Evolutionary conservation across 2,888 invertebrate species (phyloP).

Genomic region (Andrena camellia): DNA sequence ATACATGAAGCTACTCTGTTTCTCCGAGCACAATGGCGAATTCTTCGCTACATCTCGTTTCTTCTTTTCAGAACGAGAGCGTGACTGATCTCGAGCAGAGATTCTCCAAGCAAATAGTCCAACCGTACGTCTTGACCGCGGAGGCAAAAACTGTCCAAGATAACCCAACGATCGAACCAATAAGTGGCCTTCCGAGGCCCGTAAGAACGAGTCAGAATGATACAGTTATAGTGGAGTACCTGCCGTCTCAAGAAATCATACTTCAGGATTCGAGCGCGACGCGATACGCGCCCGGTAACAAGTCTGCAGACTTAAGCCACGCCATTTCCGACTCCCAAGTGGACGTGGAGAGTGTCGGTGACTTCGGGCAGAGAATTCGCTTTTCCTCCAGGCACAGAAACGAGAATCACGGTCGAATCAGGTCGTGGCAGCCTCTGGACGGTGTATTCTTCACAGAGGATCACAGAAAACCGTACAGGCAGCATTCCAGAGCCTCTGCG

Average conservation of each 20-base stretch:
- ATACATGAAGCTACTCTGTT: not conserved
- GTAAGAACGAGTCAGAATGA: slow-evolving; percentile 31
- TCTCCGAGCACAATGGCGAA: not conserved
- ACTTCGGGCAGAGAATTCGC: slow-evolving; percentile 56
- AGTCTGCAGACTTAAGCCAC: slow-evolving; percentile 6
- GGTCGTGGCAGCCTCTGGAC: slow-evolving; percentile 2
- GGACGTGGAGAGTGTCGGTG: slow-evolving; percentile 24
- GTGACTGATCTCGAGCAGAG: slow-evolving; percentile 9
- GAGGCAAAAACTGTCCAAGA: not conserved
- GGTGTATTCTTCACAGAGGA: not conserved
- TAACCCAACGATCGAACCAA: not conserved
- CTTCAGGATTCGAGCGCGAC: not conserved
- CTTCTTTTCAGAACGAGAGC: slow-evolving; percentile 43
- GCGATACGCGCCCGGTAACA: not conserved
- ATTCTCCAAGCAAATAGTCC: slow-evolving; percentile 37
- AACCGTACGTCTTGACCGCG: slow-evolving; percentile 29
- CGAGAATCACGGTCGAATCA: not conserved
- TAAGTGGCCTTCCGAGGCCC: not conserved
- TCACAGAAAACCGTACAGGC: slow-evolving; percentile 17
- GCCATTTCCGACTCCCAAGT: slow-evolving; percentile 1
- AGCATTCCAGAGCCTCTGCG: not conserved
- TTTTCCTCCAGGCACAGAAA: not conserved
- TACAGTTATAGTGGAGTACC: slow-evolving; percentile 20
- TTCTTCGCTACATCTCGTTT: not conserved
- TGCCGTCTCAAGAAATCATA: slow-evolving; percentile 25